A percentile compares a stretch with the other conserved stretches of the same genome.
phyloP scores from a whole-genome alignment of 2,797 vertebrate genomes.

The Argentina silus region DNA sequence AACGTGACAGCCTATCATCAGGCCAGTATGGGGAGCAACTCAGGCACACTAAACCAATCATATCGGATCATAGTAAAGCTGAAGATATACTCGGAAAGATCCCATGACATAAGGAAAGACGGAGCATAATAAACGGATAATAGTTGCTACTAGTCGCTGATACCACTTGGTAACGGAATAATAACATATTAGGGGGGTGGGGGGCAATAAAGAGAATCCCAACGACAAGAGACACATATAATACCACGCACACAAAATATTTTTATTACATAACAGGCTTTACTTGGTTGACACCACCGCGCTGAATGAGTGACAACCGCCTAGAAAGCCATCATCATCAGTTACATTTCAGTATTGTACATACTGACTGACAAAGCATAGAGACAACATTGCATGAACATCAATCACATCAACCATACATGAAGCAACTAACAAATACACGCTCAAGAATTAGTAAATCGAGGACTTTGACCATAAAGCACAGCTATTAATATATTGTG shows the following conservation, averaged over 20 bases:
- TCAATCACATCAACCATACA: slow-evolving; percentile 27
- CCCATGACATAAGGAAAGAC: neutral
- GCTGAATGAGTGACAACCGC: slow-evolving; percentile 39
- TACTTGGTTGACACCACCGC: slow-evolving; percentile 54
- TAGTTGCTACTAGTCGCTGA: neutral
- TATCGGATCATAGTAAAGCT: neutral
- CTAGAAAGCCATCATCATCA: slow-evolving; percentile 42
- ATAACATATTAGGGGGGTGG: neutral
- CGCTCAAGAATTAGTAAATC: slow-evolving; percentile 29
- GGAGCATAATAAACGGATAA: neutral
- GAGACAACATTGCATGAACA: slow-evolving; percentile 24
- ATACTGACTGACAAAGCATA: slow-evolving; percentile 46
- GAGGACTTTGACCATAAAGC: neutral
- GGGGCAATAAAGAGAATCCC: neutral
- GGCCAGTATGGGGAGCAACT: neutral
- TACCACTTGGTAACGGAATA: neutral
- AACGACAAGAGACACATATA: slow-evolving; percentile 18
- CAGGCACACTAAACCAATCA: slow-evolving; percentile 15
- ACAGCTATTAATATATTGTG: slow-evolving; percentile 2
- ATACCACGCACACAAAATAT: slow-evolving; percentile 54
- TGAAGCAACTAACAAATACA: slow-evolving; percentile 39
- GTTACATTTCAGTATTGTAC: slow-evolving; percentile 43
- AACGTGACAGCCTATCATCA: slow-evolving; percentile 19
- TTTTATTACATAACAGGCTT: slow-evolving; percentile 76
- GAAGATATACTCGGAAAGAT: neutral